Conservation (phyloP, 2,888 invertebrate genomes). For the Cephonodes hylas region DNA sequence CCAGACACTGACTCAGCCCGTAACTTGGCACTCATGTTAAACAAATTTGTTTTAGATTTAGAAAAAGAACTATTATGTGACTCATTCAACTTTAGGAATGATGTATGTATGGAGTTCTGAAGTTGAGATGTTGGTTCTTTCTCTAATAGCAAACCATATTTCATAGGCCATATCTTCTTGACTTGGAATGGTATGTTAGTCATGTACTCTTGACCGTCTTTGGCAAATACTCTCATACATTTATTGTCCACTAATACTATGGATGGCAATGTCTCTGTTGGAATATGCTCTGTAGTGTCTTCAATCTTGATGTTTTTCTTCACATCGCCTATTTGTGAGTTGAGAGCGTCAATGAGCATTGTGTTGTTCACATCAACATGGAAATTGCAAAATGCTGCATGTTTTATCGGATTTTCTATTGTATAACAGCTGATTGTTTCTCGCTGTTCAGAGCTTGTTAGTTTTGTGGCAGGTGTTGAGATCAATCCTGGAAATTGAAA, state of each 20-base stretch:
- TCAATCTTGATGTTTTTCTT: constrained; percentile 75
- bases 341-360: constrained; percentile 76
- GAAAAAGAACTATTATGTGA: constrained; percentile 63
- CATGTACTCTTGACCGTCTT: constrained; percentile 91
- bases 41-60: constrained; percentile 48
- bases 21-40: constrained; percentile 65
- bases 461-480: constrained; percentile 74
- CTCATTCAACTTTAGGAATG: constrained; percentile 64
- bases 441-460: constrained; percentile 74
- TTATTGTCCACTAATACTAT: constrained; percentile 88
- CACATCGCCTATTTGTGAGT: constrained; percentile 72
- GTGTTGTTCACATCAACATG: constrained; percentile 76
- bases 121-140: constrained; percentile 77
- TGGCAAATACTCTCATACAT: constrained; percentile 88
- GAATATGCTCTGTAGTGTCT: constrained; percentile 72
- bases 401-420: constrained; percentile 89
- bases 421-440: constrained; percentile 88
- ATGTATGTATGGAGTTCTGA: constrained; percentile 58
- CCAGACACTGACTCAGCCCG: constrained; percentile 61
- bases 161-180: constrained; percentile 90
- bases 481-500: constrained; percentile 65
- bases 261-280: constrained; percentile 82
- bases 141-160: constrained; percentile 92
- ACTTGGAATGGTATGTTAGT: constrained; percentile 91
- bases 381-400: constrained; percentile 88